phyloP scores from a whole-genome alignment of 2,113 vertebrate genomes.

The Charadrius vociferus region DNA sequence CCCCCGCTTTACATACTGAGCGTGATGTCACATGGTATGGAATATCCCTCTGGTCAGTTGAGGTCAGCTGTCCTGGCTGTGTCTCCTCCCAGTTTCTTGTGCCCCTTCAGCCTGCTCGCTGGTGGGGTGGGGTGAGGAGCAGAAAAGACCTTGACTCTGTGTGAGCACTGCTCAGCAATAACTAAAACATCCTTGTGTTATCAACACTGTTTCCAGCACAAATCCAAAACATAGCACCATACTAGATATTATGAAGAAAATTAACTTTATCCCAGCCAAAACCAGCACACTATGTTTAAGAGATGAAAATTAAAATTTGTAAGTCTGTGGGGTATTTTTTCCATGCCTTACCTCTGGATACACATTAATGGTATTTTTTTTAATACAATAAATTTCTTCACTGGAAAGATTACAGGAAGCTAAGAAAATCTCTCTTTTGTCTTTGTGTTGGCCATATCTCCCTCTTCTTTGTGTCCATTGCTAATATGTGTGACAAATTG shows the following conservation, averaged over 20 bases:
- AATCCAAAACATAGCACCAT: not conserved
- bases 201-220: no score
- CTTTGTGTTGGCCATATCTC: not conserved
- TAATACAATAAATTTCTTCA: not conserved
- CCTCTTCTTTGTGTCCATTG: not conserved
- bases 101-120: not conserved
- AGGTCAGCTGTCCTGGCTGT: not conserved
- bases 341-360: not conserved
- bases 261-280: not conserved
- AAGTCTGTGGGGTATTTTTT: not conserved
- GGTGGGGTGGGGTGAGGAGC: not conserved
- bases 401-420: not conserved
- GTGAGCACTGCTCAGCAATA: not conserved
- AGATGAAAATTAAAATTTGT: not conserved
- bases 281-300: not conserved
- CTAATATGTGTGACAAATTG: not conserved
- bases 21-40: not conserved
- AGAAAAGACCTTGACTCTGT: not conserved
- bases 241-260: not conserved
- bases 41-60: not conserved
- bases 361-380: not conserved
- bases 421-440: not conserved
- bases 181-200: not conserved
- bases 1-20: not conserved
- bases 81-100: not conserved